A percentile compares a stretch with the other conserved stretches of the same genome.
These are phyloP conservation scores for Axis porcinus DNA, from an alignment of 2,113 vertebrate species.

Conservation along the genomic window DNA sequence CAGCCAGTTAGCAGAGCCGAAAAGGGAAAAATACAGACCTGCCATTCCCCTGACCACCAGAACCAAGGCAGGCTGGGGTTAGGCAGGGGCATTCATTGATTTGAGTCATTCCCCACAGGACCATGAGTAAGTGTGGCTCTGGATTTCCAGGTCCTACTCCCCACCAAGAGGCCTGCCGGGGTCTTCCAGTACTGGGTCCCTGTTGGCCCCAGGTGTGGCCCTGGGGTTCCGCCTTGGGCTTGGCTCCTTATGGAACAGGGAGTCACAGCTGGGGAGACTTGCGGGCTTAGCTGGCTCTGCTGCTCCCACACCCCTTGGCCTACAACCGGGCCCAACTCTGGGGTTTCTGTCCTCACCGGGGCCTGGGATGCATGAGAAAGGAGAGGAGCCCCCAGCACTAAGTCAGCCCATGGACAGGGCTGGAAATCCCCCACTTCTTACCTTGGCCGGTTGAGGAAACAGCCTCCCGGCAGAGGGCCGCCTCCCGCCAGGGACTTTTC, in stretches of 20 bases:
- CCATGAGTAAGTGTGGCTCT: slow-evolving; percentile 63
- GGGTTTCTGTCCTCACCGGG: slow-evolving; percentile 8
- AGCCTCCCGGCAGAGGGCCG: slow-evolving; percentile 66
- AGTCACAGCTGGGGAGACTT: background rate
- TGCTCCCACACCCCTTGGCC: background rate
- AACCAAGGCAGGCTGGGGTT: slow-evolving; percentile 6
- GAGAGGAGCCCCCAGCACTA: slow-evolving; percentile 61
- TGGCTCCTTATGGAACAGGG: background rate
- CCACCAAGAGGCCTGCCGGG: background rate
- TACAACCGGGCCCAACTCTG: background rate
- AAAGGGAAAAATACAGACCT: background rate
- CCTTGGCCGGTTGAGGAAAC: slow-evolving; percentile 75
- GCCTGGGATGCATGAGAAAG: slow-evolving; percentile 14
- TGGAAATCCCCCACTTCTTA: slow-evolving; percentile 78
- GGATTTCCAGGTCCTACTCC: slow-evolving; percentile 46
- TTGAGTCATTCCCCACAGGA: slow-evolving; percentile 66
- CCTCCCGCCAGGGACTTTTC: slow-evolving; percentile 76
- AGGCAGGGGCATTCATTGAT: slow-evolving; percentile 53
- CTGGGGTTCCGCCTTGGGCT: background rate
- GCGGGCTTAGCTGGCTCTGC: background rate
- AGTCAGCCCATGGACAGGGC: slow-evolving; percentile 21
- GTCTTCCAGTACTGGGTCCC: slow-evolving; percentile 54
- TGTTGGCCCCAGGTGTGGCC: background rate
- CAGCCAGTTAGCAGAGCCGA: background rate
- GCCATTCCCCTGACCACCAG: slow-evolving; percentile 5